phyloP scores from a whole-genome alignment of 2,797 vertebrate species.

The Meriones psammophilus region DNA sequence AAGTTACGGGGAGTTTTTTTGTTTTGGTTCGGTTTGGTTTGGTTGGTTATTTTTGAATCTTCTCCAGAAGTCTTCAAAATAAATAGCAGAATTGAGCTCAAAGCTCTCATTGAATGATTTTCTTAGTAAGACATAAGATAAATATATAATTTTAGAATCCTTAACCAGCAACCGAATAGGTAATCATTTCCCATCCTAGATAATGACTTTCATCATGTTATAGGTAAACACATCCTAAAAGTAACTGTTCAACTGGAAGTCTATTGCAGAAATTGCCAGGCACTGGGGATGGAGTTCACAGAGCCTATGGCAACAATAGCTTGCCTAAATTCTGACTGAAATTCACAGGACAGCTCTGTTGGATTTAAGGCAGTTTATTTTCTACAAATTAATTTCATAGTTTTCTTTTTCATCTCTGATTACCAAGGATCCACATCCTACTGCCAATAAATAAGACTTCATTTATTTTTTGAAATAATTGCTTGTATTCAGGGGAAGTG shows the following conservation, averaged over 20 bases:
- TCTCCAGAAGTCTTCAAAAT: background rate
- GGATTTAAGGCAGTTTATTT: constrained; percentile 43
- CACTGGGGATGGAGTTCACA: background rate
- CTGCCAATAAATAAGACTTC: constrained; percentile 76
- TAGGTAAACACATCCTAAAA: background rate
- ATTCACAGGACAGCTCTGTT: constrained; percentile 55
- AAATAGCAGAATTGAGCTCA: constrained; percentile 36
- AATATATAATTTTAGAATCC: constrained; percentile 7
- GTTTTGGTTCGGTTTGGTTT: no score
- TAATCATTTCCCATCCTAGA: background rate
- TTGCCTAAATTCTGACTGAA: constrained; percentile 63
- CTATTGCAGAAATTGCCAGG: background rate
- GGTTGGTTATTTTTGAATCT: background rate
- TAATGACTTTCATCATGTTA: background rate
- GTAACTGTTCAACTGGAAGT: constrained; percentile 37
- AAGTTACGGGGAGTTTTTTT: background rate
- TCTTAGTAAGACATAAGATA: constrained; percentile 15
- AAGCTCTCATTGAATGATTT: background rate
- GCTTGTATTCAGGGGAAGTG: constrained; percentile 48
- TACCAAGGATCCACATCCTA: constrained; percentile 51
- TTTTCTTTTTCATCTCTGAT: constrained; percentile 49
- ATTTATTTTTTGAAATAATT: constrained; percentile 76
- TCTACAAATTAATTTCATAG: constrained; percentile 73
- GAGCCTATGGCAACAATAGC: constrained; percentile 4
- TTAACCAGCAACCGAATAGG: background rate